Conservation (phyloP, 2,797 vertebrate genomes). For the Fistularia tabacaria region DNA sequence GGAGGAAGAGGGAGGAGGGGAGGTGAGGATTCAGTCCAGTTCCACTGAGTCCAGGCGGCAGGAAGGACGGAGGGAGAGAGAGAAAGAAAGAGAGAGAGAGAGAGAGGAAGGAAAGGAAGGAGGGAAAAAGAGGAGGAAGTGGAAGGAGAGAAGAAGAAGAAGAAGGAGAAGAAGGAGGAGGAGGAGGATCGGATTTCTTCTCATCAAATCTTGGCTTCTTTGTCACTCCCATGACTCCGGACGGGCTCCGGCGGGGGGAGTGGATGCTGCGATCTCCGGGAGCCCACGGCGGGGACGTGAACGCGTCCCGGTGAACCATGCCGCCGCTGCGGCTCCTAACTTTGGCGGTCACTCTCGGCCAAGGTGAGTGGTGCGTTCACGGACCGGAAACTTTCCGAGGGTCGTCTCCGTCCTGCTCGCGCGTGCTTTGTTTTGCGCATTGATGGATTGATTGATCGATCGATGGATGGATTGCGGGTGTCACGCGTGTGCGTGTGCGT, state of each 20-base stretch:
- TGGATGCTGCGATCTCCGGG: slow-evolving; percentile 31
- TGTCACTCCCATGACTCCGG: slow-evolving; percentile 54
- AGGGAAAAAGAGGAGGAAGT: slow-evolving; percentile 1
- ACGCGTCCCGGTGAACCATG: slow-evolving; percentile 74
- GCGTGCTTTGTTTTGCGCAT: background rate
- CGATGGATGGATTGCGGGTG: too few species aligned
- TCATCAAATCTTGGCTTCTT: background rate
- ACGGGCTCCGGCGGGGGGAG: slow-evolving; percentile 46
- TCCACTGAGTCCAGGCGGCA: slow-evolving; percentile 61
- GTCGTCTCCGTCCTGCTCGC: too few species aligned
- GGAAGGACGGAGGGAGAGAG: slow-evolving; percentile 36
- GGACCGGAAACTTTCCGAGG: slow-evolving; percentile 35
- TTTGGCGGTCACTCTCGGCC: slow-evolving; percentile 73
- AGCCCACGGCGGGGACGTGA: slow-evolving; percentile 71
- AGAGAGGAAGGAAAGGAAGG: slow-evolving; percentile 17
- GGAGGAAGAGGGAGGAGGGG: slow-evolving; percentile 11
- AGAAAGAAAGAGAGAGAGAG: slow-evolving; percentile 37
- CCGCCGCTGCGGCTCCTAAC: slow-evolving; percentile 74
- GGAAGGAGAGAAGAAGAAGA: too few species aligned
- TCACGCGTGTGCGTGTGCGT: background rate
- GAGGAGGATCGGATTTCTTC: background rate
- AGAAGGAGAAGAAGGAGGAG: too few species aligned
- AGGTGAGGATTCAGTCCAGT: slow-evolving; percentile 36
- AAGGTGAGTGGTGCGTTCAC: slow-evolving; percentile 60
- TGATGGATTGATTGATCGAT: too few species aligned